Evolutionary conservation across 2,888 invertebrate genomes (phyloP), one percentile per base, ranked within the genome.

Genomic region (Tinea pellionella): DNA sequence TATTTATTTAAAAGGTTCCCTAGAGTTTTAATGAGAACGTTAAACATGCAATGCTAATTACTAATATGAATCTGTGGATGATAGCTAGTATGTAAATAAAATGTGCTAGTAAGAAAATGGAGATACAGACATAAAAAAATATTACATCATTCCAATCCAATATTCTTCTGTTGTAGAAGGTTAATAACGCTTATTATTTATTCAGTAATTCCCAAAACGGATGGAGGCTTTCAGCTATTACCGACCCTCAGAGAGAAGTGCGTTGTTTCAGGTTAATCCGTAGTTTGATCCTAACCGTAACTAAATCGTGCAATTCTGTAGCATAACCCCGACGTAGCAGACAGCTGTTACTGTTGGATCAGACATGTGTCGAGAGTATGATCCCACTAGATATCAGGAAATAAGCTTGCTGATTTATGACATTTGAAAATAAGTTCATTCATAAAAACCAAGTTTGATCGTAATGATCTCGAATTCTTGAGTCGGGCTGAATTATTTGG

Each of bases 151-250:
- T 37, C 37, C 37, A 47, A 47, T 47, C n/a, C 47, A 47, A 47
- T 47, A 47, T 47, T 16, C 47, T 47, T 47, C 47, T 47, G 15
- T 47, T n/a, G 47, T 9, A 47, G 47, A 47, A 47, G 15, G 47
- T 47, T 47, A 47, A 47, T 47, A 47, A 47, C 47, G 47, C 15
- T 15, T 47, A 47, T 47, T 47, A 47, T 47, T 47, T 47, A 47
- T 55, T 55, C 24, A 55, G 55, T 55, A 55, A 55, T 19, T 55
- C 24, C 55, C 55, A 55, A 55, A 55, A 29, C 55, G 47, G 47
- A 19, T 29, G 29, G 29, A 55, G 55, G 55, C 55, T 55, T 55
- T 55, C 55, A 55, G 16, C 55, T 16, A 6, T 55, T 18, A 55
- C 47, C 47, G 47, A 47, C 47, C 47, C 15, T 15, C 47, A 9